Evolutionary conservation across 2,113 vertebrate species (phyloP), one percentile per base, ranked within the genome.

Genomic region (Malaclemys terrapin): DNA sequence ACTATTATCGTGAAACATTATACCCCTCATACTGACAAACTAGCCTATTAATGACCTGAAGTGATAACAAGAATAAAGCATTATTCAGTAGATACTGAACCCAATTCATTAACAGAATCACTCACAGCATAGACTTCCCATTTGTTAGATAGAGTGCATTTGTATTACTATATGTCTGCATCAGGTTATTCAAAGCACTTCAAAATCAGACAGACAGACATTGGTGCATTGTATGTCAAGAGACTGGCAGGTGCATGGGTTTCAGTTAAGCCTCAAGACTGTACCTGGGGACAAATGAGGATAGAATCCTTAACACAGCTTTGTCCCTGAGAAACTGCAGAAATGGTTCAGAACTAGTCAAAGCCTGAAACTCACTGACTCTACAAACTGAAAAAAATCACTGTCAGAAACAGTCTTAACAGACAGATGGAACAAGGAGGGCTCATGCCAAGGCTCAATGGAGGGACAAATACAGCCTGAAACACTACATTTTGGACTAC

Each of bases 51-150:
- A 90, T 80, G 59, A 82, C 20, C 5, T 9, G 50, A 95, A 94
- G 38, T 78, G 13, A 81, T 38, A 94, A 76, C 14, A 78, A 11
- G 17, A 84, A 80, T 9, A 81, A 10, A 93, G 7, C n/a, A 56
- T 31, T 62, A 87, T 87, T 90, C 53, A 59, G 1, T 1, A 88
- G 0, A 1, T 81, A 69, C 47, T 81, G 59, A 31, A 88, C 24
- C 72, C 80, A 93, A 94, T 65, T 88, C 45, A 88, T 82, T 69
- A 91, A 57, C 5, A 95, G 84, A 95, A 95, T 93, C 65, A 88
- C 56, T 86, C 94, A 88, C 80, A 50, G 82, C 89, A 38, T 13
- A 76, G 80, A 69, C 17, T 81, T 62, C 14, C 1, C 38, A 27
- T 20, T 75, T 31, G 91, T 69, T 10, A 88, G 25, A 7, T 19